Conservation (phyloP, 1,140 invertebrate genomes). For the Drosophila parabipectinata region DNA sequence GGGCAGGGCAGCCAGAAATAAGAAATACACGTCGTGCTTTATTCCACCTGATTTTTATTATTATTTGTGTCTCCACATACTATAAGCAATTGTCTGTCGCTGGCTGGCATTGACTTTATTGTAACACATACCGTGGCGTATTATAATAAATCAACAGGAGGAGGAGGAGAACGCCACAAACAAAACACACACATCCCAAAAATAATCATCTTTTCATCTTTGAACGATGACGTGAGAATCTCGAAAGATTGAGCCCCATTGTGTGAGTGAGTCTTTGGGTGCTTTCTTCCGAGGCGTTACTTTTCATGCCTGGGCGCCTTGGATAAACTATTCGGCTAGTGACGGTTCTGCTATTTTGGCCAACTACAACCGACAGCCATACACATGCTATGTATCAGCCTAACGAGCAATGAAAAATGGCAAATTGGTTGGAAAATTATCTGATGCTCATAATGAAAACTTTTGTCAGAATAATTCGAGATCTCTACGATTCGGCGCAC, state of each 20-base stretch:
- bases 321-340: constrained; percentile 42
- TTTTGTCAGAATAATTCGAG: constrained; percentile 74
- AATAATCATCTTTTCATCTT: constrained; percentile 49
- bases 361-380: constrained; percentile 54
- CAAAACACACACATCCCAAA: constrained; percentile 23
- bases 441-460: constrained; percentile 73
- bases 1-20: constrained; percentile 31
- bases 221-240: constrained; percentile 66
- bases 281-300: constrained; percentile 51
- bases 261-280: constrained; percentile 8
- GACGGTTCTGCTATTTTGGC: constrained; percentile 65
- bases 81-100: constrained; percentile 19
- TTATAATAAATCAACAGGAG: constrained; percentile 66
- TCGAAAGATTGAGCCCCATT: constrained; percentile 14
- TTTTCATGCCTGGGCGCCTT: constrained; percentile 59
- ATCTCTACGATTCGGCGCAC: constrained; percentile 51
- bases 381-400: constrained; percentile 27
- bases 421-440: constrained; percentile 77
- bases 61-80: constrained; percentile 12
- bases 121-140: constrained; percentile 63
- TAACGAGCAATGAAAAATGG: constrained; percentile 74
- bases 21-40: constrained; percentile 35
- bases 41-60: constrained; percentile 41
- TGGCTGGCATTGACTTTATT: constrained; percentile 72
- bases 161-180: constrained; percentile 10